Base-by-base conservation (phyloP, 2,888 invertebrate species). In the Caradrina clavipalpis region DNA sequence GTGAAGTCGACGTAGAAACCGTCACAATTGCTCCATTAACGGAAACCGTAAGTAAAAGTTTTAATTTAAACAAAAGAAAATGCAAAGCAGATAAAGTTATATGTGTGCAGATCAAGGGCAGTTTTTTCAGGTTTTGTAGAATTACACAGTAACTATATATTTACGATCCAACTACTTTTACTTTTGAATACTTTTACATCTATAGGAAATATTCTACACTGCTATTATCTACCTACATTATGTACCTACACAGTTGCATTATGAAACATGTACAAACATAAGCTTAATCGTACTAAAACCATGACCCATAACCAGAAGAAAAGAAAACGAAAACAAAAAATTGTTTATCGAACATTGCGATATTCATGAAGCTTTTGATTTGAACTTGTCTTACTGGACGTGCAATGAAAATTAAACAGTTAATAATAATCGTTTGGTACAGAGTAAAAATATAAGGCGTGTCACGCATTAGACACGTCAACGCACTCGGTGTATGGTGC, bases 1-100 rank as follows among this genome's bases (percentile, higher is more conserved):
- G 91, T 81, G 92, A 94, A 73, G 86, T 90, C 82, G 94, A 93
- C 78, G 86, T 87, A 45, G 91, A 93, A 89, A 87, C 91, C 83
- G 88, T 82, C 94, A 95, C 92, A 87, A 95, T 95, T 92, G 92
- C 95, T 84, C 95, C 95, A 1, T 73, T 95, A 84, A 95, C 92
- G 62, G 95, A 95, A 63, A 88, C 83, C 85, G 95, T 95, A 80
- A 94, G 95, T 92, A 81, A 15, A 62, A 47, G 53, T 13, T 31
- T 45, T 45, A 0, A 31, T 35, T 26, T 11, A 1, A 6, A 68
- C 1, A 35, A 45, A 22, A 42, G 8, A 5, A 4, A 49, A 35
- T 13, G 17, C 10, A 2, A 22, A 19, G 2, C 8, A 17, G 1
- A n/a, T 2, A 15, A 15, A 26, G 26, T 22, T 42, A 21, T 21